phyloP scores from a whole-genome alignment of 2,113 vertebrate genomes.

The Blennius ocellaris region DNA sequence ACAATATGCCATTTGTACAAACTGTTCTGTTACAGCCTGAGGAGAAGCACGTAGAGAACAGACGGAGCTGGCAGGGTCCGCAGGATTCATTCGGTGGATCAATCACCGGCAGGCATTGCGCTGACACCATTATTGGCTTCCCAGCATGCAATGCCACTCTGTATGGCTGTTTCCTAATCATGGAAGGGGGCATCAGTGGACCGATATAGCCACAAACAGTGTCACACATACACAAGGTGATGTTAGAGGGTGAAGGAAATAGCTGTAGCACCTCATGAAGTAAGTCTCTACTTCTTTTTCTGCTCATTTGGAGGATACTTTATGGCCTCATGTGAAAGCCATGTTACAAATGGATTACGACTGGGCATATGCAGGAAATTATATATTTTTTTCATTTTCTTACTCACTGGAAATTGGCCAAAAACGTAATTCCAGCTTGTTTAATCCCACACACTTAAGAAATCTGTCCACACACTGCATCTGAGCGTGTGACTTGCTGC shows the following conservation, averaged over 20 bases:
- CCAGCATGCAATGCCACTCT: constrained; percentile 28
- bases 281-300: constrained; percentile 1
- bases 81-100: constrained; percentile 32
- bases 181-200: constrained; percentile 22
- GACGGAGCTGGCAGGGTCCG: constrained; percentile 8
- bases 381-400: constrained; percentile 4
- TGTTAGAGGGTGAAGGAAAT: constrained; percentile 23
- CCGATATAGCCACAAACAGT: constrained; percentile 8
- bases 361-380: not conserved
- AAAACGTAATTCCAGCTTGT: constrained; percentile 32
- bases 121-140: constrained; percentile 36
- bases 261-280: not conserved
- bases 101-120: constrained; percentile 12
- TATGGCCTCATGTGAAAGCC: constrained; percentile 8
- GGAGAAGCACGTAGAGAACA: not conserved
- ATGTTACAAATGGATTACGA: not conserved
- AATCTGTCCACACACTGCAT: constrained; percentile 1
- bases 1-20: not conserved
- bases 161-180: constrained; percentile 28
- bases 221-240: not conserved
- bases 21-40: constrained; percentile 3
- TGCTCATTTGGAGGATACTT: constrained; percentile 1
- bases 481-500: not conserved
- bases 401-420: constrained; percentile 19
- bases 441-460: constrained; percentile 25